Evolutionary conservation across 1,140 invertebrate genomes (phyloP).

Genomic region (Dreissena rostriformis): DNA sequence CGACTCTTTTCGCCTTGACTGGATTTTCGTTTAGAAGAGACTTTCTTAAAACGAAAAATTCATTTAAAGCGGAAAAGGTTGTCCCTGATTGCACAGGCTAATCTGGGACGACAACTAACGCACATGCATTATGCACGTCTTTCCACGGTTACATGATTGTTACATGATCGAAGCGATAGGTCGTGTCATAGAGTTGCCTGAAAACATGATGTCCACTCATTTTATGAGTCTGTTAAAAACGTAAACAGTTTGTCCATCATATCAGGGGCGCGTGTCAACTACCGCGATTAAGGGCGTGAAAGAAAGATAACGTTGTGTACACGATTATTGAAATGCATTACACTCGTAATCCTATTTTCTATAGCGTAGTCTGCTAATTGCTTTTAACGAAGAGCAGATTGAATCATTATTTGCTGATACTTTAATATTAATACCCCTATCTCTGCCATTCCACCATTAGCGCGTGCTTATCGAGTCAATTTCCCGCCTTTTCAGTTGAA

Average conservation of each 20-base stretch:
- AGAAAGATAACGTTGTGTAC: conserved; percentile 34
- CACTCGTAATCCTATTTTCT: conserved; percentile 27
- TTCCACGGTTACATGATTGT: too few relatives aligned
- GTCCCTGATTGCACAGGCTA: too few relatives aligned
- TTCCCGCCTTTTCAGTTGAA: conserved; percentile 44
- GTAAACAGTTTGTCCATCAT: not conserved
- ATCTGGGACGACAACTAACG: too few relatives aligned
- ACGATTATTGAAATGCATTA: conserved; percentile 38
- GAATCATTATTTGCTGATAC: conserved; percentile 42
- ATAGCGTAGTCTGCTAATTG: conserved; percentile 38
- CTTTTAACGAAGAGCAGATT: conserved; percentile 49
- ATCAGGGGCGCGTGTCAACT: conserved; percentile 6
- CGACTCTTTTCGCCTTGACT: too few relatives aligned
- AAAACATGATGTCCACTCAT: too few relatives aligned
- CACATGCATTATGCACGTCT: too few relatives aligned
- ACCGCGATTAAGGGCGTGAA: not conserved
- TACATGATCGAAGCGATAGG: too few relatives aligned
- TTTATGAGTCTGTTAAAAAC: too few relatives aligned
- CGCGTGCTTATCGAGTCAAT: conserved; percentile 45
- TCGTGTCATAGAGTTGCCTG: too few relatives aligned
- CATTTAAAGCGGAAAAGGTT: too few relatives aligned
- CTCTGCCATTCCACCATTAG: conserved; percentile 36
- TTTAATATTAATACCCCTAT: conserved; percentile 5
- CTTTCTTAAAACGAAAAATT: too few relatives aligned
- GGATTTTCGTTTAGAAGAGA: too few relatives aligned